Conservation (phyloP, 30 jellyfish, hydroid and myxozoan genomes). For the Sanderia malayensis region DNA sequence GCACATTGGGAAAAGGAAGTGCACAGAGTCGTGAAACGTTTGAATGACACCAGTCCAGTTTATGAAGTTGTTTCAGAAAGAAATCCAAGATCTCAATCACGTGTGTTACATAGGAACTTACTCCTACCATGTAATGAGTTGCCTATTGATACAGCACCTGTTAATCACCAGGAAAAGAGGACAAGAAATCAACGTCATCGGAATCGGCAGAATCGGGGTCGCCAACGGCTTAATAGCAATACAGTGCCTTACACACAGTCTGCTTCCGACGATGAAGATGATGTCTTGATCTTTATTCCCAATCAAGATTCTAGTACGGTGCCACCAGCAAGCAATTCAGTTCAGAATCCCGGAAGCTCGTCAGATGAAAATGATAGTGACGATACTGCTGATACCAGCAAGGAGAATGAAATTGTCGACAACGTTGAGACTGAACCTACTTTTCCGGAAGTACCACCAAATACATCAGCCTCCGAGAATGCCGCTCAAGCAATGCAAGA, state of each 20-base stretch:
- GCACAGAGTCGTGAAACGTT: neutral
- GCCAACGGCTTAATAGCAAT: neutral
- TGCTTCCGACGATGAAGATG: conserved; percentile 27
- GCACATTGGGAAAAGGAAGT: conserved; percentile 6
- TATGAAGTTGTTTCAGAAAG: conserved; percentile 15
- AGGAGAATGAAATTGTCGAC: conserved; percentile 11
- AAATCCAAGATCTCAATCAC: conserved; percentile 5
- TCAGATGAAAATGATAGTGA: neutral
- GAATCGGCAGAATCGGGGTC: neutral
- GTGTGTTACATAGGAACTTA: conserved; percentile 9
- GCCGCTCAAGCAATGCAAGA: neutral
- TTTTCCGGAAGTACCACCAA: neutral
- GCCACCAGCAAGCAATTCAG: conserved; percentile 14
- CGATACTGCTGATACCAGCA: neutral
- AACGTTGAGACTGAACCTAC: conserved; percentile 1
- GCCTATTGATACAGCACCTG: neutral
- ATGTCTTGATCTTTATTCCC: conserved; percentile 8
- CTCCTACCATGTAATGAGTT: conserved; percentile 13
- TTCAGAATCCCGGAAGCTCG: neutral
- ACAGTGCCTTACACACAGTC: conserved; percentile 9
- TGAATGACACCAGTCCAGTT: neutral
- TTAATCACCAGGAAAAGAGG: conserved; percentile 5
- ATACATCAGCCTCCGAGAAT: neutral
- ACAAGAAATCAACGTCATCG: neutral
- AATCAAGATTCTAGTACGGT: neutral